Conservation (phyloP, 2,888 invertebrate species). For the Laothoe populi region DNA sequence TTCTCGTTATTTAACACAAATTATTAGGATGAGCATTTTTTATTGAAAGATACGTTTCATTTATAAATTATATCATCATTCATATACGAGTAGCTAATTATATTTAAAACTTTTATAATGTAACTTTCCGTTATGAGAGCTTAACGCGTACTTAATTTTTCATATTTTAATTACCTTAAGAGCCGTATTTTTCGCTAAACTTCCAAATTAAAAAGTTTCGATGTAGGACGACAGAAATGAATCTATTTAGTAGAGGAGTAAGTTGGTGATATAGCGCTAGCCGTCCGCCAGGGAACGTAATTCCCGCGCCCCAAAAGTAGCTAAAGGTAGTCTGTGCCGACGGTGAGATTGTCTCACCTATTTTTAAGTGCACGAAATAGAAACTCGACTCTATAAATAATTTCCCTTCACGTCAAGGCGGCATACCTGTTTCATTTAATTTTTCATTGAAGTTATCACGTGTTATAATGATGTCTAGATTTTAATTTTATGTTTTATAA, state of each 20-base stretch:
- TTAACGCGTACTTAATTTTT: not conserved
- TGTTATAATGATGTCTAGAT: too few relatives aligned
- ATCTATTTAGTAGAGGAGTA: slow-evolving; percentile 51
- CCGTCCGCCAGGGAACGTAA: slow-evolving; percentile 34
- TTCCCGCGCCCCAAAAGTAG: slow-evolving; percentile 38
- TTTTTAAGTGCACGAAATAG: slow-evolving; percentile 30
- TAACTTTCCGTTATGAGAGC: not conserved
- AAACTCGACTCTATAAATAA: slow-evolving; percentile 37
- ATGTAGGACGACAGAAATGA: slow-evolving; percentile 45
- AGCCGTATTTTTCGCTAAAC: slow-evolving; percentile 30
- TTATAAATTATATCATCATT: too few relatives aligned
- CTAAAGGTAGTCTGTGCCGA: slow-evolving; percentile 35
- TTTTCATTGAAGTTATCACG: not conserved
- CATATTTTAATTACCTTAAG: slow-evolving; percentile 15
- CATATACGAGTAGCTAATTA: not conserved
- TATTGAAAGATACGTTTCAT: not conserved
- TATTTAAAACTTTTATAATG: not conserved
- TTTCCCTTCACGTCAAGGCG: not conserved
- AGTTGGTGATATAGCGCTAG: slow-evolving; percentile 43
- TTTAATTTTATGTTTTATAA: too few relatives aligned
- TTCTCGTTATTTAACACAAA: not conserved
- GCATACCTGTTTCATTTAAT: not conserved
- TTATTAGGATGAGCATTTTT: not conserved
- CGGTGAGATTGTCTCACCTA: slow-evolving; percentile 33
- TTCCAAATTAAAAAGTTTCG: slow-evolving; percentile 54